These are phyloP conservation scores for Physeter macrocephalus DNA, from an alignment of 2,113 vertebrate species.

Conservation along the genomic window DNA sequence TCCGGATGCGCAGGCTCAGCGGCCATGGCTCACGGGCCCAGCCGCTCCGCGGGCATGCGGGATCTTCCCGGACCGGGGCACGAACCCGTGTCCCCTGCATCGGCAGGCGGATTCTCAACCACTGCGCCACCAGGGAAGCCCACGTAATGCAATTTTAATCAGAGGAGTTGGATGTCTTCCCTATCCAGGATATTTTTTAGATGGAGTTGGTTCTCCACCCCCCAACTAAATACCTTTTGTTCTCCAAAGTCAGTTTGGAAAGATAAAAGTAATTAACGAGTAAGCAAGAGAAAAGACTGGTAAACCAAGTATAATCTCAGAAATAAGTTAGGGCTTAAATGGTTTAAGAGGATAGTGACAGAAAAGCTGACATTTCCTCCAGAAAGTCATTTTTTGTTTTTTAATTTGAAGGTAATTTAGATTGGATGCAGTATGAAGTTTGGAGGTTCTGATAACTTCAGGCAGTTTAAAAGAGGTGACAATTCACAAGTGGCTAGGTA, in stretches of 20 bases:
- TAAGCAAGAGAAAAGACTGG: not conserved
- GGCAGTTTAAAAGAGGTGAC: not conserved
- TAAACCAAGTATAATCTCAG: not conserved
- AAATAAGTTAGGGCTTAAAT: not conserved
- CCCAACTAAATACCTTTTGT: not conserved
- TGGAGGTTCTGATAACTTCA: not conserved
- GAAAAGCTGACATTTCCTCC: not conserved
- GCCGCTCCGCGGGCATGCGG: too few relatives aligned
- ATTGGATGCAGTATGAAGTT: not conserved
- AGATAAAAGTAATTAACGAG: not conserved
- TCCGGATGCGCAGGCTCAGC: too few relatives aligned
- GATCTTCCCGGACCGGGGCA: too few relatives aligned
- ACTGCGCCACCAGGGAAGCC: too few relatives aligned
- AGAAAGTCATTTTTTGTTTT: not conserved
- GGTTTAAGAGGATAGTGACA: not conserved
- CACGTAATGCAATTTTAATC: not conserved
- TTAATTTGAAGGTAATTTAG: not conserved
- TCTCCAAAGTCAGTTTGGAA: conserved; percentile 10
- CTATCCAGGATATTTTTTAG: not conserved
- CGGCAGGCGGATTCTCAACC: too few relatives aligned
- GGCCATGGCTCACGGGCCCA: too few relatives aligned
- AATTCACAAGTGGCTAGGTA: not conserved
- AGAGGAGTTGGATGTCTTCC: not conserved
- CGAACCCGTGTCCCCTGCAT: too few relatives aligned
- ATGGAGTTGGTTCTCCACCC: not conserved